Conservation (phyloP, 1,140 invertebrate genomes). For the Chrysomallon squamiferum region DNA sequence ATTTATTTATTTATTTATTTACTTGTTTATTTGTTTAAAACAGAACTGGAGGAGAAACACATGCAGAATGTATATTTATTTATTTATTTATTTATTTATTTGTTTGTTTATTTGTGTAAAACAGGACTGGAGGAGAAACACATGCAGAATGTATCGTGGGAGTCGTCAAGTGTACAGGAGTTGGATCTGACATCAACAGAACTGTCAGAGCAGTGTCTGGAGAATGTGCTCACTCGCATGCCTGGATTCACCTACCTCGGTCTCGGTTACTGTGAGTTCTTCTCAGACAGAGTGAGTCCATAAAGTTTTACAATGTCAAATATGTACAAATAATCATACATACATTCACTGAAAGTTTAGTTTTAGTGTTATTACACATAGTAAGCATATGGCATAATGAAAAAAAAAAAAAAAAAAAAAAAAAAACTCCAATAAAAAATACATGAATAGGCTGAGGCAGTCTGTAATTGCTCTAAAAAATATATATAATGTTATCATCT, state of each 20-base stretch:
- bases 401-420: no score
- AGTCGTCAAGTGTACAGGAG: slow-evolving; percentile 92
- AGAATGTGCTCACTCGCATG: slow-evolving; percentile 89
- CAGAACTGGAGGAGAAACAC: slow-evolving; percentile 86
- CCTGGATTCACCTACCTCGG: slow-evolving; percentile 88
- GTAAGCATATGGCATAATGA: no score
- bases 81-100: no score
- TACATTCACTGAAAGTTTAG: no score
- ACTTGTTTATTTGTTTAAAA: no score
- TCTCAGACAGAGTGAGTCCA: slow-evolving; percentile 85
- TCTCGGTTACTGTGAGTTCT: slow-evolving; percentile 95
- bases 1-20: no score
- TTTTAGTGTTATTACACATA: no score
- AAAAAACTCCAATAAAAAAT: no score
- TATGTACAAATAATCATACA: not conserved
- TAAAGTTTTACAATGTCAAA: not conserved
- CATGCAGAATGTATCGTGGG: slow-evolving; percentile 96
- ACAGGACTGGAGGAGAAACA: slow-evolving; percentile 86
- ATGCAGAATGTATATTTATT: slow-evolving; percentile 93
- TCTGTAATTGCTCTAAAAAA: no score
- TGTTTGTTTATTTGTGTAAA: no score
- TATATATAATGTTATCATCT: no score
- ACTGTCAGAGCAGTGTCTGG: slow-evolving; percentile 89
- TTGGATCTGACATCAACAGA: slow-evolving; percentile 97
- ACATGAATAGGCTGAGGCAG: no score